Percentiles rank a stretch among this genome's conserved stretches.
These are phyloP conservation scores for Propsilocerus akamusi DNA, from an alignment of 1,140 invertebrate species.

Conservation along the genomic window DNA sequence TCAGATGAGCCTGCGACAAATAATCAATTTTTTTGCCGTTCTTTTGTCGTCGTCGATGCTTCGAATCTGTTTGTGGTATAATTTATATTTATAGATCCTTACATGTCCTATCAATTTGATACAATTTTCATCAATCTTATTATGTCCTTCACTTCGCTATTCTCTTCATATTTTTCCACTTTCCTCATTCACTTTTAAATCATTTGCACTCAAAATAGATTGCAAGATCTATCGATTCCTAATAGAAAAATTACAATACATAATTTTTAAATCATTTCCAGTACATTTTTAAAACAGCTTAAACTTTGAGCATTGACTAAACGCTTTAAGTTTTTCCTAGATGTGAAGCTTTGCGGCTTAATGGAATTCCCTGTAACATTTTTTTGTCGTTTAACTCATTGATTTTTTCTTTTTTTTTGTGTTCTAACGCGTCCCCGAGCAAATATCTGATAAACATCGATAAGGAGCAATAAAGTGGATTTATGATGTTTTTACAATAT, in stretches of 20 bases:
- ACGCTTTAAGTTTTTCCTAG: no score
- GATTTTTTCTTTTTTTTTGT: no score
- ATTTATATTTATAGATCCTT: background rate
- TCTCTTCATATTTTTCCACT: background rate
- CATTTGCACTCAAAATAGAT: background rate
- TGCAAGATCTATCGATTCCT: background rate
- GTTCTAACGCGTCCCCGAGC: no score
- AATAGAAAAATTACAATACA: background rate
- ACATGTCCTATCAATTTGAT: conserved; percentile 3
- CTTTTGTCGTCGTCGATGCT: background rate
- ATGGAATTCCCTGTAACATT: no score
- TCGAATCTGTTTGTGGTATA: background rate
- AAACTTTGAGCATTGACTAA: no score
- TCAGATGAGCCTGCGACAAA: background rate
- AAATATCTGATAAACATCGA: no score
- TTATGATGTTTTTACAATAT: no score
- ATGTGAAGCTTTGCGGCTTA: no score
- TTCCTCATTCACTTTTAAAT: background rate
- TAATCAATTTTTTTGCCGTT: background rate
- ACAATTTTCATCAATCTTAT: background rate
- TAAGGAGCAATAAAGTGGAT: no score
- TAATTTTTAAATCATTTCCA: conserved; percentile 3
- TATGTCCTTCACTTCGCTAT: background rate
- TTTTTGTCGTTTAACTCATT: no score
- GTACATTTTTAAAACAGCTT: no score